Conservation (phyloP, 2,113 vertebrate genomes). For the Danionella cerebrum region DNA sequence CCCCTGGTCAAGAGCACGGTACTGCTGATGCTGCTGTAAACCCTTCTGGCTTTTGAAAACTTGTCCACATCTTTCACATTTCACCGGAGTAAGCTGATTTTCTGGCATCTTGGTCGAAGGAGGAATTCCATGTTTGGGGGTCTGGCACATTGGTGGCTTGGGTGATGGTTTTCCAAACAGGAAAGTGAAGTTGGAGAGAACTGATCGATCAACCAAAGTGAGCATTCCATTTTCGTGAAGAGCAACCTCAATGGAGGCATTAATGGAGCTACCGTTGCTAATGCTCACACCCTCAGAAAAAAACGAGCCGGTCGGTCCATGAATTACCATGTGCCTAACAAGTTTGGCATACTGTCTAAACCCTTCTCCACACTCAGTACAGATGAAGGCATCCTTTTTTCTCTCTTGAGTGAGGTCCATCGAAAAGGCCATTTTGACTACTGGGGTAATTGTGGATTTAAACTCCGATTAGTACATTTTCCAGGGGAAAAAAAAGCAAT, state of each 20-base stretch:
- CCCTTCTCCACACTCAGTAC: slow-evolving; percentile 69
- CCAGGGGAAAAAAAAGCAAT: too few relatives aligned
- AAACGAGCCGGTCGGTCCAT: slow-evolving; percentile 63
- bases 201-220: slow-evolving; percentile 55
- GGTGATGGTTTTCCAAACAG: slow-evolving; percentile 43
- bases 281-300: slow-evolving; percentile 57
- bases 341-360: slow-evolving; percentile 62
- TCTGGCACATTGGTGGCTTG: slow-evolving; percentile 15
- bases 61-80: slow-evolving; percentile 64
- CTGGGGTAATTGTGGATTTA: too few relatives aligned
- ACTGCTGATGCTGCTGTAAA: slow-evolving; percentile 66
- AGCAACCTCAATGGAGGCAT: slow-evolving; percentile 61
- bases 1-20: slow-evolving; percentile 60
- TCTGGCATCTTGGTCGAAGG: slow-evolving; percentile 23
- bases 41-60: slow-evolving; percentile 58
- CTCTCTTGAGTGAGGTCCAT: slow-evolving; percentile 39
- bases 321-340: slow-evolving; percentile 60
- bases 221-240: slow-evolving; percentile 71
- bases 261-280: slow-evolving; percentile 57
- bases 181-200: slow-evolving; percentile 43
- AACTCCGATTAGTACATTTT: too few relatives aligned
- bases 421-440: slow-evolving; percentile 53
- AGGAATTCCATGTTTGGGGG: slow-evolving; percentile 11
- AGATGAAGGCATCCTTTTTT: slow-evolving; percentile 64
- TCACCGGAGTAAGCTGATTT: slow-evolving; percentile 36